phyloP scores from a whole-genome alignment of 2,113 vertebrate genomes.

The Naja naja region DNA sequence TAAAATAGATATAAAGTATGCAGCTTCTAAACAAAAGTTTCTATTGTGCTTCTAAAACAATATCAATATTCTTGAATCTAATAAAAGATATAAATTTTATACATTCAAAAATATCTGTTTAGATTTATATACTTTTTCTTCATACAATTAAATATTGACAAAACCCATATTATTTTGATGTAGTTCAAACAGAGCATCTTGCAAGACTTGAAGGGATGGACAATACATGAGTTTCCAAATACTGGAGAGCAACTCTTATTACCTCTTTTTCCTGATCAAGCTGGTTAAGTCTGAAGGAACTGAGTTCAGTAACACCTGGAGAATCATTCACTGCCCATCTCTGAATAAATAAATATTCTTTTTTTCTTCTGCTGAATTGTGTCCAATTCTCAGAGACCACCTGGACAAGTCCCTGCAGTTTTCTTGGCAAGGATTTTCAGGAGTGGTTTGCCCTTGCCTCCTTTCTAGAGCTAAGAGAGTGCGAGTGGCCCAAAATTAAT shows the following conservation, averaged over 20 bases:
- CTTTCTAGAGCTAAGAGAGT: too few species aligned
- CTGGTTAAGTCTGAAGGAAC: not conserved
- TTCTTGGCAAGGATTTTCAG: too few species aligned
- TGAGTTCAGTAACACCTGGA: not conserved
- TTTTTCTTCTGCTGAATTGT: not conserved
- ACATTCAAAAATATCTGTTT: not conserved
- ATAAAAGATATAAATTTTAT: not conserved
- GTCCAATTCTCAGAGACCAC: not conserved
- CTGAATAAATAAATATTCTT: not conserved
- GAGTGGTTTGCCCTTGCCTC: too few species aligned
- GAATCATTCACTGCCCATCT: not conserved
- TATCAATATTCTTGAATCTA: not conserved
- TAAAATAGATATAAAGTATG: conserved; percentile 17
- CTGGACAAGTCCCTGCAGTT: too few species aligned
- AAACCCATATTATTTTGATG: not conserved
- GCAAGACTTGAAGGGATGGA: not conserved
- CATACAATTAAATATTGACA: not conserved
- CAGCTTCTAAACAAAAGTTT: not conserved
- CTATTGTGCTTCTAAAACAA: not conserved
- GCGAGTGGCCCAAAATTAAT: too few species aligned
- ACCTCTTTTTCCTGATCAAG: not conserved
- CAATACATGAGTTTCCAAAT: not conserved
- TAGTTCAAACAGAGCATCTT: not conserved
- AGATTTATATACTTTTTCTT: not conserved
- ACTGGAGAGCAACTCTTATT: not conserved